Evolutionary conservation across 2,113 vertebrate genomes (phyloP).

Genomic region (Planiliza haematocheilus): DNA sequence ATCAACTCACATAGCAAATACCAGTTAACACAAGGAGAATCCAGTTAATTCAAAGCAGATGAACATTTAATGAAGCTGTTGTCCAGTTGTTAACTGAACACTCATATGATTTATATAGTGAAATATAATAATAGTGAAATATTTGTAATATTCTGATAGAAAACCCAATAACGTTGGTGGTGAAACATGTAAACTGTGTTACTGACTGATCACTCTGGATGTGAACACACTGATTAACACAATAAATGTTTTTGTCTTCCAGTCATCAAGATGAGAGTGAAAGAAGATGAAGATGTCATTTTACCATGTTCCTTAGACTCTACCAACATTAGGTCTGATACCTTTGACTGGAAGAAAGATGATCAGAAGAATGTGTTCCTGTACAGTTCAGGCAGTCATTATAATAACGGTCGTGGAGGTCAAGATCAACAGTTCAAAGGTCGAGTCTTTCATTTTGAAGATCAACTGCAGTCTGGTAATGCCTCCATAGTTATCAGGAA

Average conservation of each 20-base stretch:
- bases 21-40: too few relatives aligned
- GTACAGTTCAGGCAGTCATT: rapidly evolving
- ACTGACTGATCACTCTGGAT: too few relatives aligned
- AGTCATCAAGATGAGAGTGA: rapidly evolving
- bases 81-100: too few relatives aligned
- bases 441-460: slow-evolving; percentile 22
- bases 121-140: too few relatives aligned
- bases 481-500: slow-evolving; percentile 15
- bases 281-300: not conserved
- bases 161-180: too few relatives aligned
- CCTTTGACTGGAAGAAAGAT: slow-evolving; percentile 17
- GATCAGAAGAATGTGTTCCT: slow-evolving; percentile 13
- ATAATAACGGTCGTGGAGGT: not conserved
- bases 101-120: too few relatives aligned
- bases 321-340: rapidly evolving
- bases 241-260: not conserved
- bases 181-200: too few relatives aligned
- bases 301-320: not conserved
- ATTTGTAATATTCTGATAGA: too few relatives aligned
- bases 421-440: slow-evolving; percentile 13
- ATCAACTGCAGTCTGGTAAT: not conserved
- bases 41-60: too few relatives aligned
- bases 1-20: too few relatives aligned
- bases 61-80: too few relatives aligned
- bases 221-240: too few relatives aligned